Evolutionary conservation across 2,797 vertebrate species (phyloP).

Genomic region (Squalus acanthias): DNA sequence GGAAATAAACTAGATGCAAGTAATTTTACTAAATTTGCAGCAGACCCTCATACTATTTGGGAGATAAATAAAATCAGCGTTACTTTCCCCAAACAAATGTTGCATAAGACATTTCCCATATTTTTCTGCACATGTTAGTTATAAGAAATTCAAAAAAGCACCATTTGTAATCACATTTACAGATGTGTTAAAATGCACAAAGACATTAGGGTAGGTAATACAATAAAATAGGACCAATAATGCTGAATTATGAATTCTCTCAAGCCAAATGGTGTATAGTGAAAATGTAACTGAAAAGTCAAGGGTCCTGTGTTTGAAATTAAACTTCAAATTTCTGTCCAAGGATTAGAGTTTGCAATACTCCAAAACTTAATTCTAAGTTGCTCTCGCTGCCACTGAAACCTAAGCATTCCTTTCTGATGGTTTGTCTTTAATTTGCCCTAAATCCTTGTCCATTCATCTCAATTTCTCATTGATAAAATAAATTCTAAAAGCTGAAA

Average conservation of each 20-base stretch:
- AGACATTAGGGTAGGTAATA: background rate
- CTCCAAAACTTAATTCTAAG: background rate
- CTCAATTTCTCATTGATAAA: background rate
- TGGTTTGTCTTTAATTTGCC: background rate
- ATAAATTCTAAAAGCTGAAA: background rate
- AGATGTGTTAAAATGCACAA: background rate
- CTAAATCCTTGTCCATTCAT: background rate
- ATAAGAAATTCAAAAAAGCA: background rate
- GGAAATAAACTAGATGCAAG: background rate
- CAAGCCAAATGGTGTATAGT: background rate
- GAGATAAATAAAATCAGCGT: background rate
- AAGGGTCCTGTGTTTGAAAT: background rate
- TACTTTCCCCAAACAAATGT: background rate
- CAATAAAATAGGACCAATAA: background rate
- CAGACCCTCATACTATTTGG: rapidly evolving
- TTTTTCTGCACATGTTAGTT: background rate
- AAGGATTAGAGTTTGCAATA: background rate
- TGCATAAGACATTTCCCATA: background rate
- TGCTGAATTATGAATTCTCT: background rate
- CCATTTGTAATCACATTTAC: background rate
- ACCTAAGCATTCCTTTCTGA: background rate
- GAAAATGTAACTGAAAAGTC: background rate
- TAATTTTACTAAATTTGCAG: background rate
- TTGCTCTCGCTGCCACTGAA: background rate
- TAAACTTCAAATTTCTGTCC: background rate